Base-by-base conservation (phyloP, 2,888 invertebrate species). In the Phalera bucephala region DNA sequence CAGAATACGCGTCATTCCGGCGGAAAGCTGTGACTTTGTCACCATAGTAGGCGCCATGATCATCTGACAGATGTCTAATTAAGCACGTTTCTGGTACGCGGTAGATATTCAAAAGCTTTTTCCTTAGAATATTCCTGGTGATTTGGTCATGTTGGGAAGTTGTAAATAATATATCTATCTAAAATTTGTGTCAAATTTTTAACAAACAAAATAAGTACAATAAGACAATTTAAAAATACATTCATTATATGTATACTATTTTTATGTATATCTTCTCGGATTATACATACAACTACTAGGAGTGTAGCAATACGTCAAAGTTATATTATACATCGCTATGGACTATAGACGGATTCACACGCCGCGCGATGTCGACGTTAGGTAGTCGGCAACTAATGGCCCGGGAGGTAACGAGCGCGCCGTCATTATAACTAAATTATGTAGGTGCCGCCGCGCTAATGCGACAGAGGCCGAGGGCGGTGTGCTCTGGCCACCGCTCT, bases 341-440 rank as follows among this genome's bases (percentile, higher is more conserved):
- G n/a, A n/a, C n/a, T n/a, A n/a, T n/a, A n/a, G n/a, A n/a, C n/a
- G n/a, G 47, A 53, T 58, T 60, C 60, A 60, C 55, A 46, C 46
- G 48, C 45, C 33, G 40, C 40, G 48, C 32, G 43, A 37, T 42
- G 36, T 40, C 52, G 43, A 46, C 49, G 55, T 26, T 52, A 60
- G 58, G 58, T 50, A 48, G 58, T 56, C 56, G 48, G 50, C 56
- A 61, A 61, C 64, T 71, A 72, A 72, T 72, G 70, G 70, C 59
- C 59, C 58, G 48, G 54, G 67, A 67, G 68, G 69, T 66, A 69
- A 72, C 67, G 68, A 72, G 66, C 65, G 63, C 55, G 63, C 62
- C 64, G 68, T 76, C 77, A 79, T 80, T 79, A 79, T 74, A 75
- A 72, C 74, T 78, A 69, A 76, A 80, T 80, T 77, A 77, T 73